phyloP scores from a whole-genome alignment of 2,113 vertebrate species.

The Sylvietta virens region DNA sequence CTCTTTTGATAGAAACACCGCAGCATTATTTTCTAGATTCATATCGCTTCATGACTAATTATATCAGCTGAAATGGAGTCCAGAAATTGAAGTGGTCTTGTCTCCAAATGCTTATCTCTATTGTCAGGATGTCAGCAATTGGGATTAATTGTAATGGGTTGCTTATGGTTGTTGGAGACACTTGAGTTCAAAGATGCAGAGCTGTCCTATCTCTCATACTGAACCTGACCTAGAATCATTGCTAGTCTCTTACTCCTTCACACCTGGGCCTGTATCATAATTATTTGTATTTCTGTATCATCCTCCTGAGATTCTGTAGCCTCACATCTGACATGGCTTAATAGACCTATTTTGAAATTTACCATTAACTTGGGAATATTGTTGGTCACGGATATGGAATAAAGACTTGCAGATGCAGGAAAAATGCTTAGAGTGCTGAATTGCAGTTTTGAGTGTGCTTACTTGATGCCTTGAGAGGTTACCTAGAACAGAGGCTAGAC shows the following conservation, averaged over 20 bases:
- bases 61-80: background rate
- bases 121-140: background rate
- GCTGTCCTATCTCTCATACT: background rate
- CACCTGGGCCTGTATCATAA: background rate
- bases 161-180: background rate
- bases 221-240: background rate
- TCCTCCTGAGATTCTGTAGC: background rate
- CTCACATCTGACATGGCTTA: background rate
- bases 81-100: background rate
- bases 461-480: background rate
- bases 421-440: background rate
- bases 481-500: background rate
- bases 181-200: background rate
- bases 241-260: background rate
- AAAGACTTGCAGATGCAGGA: background rate
- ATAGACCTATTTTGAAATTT: background rate
- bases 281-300: background rate
- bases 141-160: background rate
- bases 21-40: background rate
- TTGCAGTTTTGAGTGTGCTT: background rate
- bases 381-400: accelerated
- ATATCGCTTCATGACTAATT: background rate
- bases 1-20: background rate
- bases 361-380: background rate
- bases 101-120: background rate